Evolutionary conservation across 2,888 invertebrate genomes (phyloP), one percentile per base, ranked within the genome.

Genomic region (Trilocha varians): DNA sequence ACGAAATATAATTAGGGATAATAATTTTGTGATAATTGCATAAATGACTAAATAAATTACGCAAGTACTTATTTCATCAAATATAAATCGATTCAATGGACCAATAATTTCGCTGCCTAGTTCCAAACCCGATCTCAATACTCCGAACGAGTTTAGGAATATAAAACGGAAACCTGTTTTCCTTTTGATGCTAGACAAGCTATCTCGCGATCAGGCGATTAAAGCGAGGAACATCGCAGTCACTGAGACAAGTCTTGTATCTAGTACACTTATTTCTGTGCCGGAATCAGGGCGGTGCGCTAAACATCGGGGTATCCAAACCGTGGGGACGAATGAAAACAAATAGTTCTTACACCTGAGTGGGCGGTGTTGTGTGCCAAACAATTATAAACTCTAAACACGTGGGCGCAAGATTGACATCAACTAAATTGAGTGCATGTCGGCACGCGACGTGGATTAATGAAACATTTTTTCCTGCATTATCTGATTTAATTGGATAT

Each of bases 231-330:
- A 25, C 25, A 6, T 25, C 25, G 11, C 5, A 25, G 25, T 6
- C 6, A 25, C 25, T 5, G 25, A 9, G 3, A 2, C 4, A 11
- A 11, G 25, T 9, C 2, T 25, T 25, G 25, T 9, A 43, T 40
- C 33, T 43, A 25, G 43, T 25, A 37, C 43, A 39, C 36, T 77
- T 83, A 85, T 85, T 83, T 83, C 65, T 67, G 78, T 70, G 61
- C 62, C 65, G 66, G 70, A 85, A 80, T 77, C 80, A 69, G 79
- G 74, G 65, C 80, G 70, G 65, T 70, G 71, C 70, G 77, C 76
- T 78, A 69, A 65, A 73, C 77, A 75, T 76, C 71, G 71, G 66
- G 75, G 77, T 73, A 76, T 73, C 66, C 62, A 58, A 73, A 60
- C 57, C 56, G 61, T 52, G 55, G 59, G 25, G 52, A 57, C 59